A percentile compares a stretch with the other conserved stretches of the same genome.
Evolutionary conservation across 2,797 vertebrate species (phyloP).

Genomic region (Lepus oiostolus): DNA sequence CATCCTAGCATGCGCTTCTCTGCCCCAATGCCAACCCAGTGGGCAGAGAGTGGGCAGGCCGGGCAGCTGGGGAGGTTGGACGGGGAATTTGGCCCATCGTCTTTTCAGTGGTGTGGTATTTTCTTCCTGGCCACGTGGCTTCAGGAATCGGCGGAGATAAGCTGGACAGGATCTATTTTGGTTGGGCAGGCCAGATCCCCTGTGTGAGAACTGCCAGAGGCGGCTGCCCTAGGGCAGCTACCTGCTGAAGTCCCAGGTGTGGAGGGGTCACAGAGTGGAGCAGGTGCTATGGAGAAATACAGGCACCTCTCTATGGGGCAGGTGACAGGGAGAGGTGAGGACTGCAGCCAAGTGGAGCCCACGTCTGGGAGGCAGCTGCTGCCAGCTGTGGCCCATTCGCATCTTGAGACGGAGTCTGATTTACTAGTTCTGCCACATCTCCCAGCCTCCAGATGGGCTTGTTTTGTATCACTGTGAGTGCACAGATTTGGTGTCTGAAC

Average conservation of each 20-base stretch:
- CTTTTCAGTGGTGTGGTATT: neutral
- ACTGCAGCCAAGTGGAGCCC: neutral
- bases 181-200: neutral
- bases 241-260: neutral
- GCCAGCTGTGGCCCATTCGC: no score
- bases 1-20: neutral
- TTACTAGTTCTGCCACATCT: neutral
- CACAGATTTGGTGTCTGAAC: neutral
- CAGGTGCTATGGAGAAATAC: rapidly evolving
- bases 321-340: neutral
- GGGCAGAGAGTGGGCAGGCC: neutral
- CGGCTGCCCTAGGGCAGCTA: neutral
- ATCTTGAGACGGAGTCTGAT: neutral
- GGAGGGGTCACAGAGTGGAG: neutral
- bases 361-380: rapidly evolving
- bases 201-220: neutral
- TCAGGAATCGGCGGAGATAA: neutral
- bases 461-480: no score
- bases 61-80: rapidly evolving
- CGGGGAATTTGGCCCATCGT: rapidly evolving
- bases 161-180: neutral
- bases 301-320: neutral
- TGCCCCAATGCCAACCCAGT: neutral
- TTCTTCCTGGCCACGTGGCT: neutral
- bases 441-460: no score